These are phyloP conservation scores for Pilophorus perplexus DNA, from an alignment of 2,888 invertebrate species.

Conservation along the genomic window DNA sequence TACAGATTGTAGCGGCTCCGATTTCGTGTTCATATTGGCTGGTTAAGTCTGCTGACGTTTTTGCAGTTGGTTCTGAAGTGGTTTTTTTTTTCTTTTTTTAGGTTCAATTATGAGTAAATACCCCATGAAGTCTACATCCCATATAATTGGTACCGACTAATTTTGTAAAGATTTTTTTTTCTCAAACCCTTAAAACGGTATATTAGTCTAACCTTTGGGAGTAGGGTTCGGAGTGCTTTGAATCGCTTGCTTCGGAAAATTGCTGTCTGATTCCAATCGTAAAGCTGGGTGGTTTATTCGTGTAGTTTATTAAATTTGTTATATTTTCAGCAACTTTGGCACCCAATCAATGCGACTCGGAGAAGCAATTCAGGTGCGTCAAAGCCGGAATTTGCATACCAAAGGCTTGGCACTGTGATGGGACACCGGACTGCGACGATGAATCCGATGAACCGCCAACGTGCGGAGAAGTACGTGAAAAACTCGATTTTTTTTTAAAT, in stretches of 20 bases:
- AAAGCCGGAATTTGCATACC: slow-evolving; percentile 89
- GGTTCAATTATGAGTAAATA: slow-evolving; percentile 31
- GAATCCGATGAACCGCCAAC: slow-evolving; percentile 82
- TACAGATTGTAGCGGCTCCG: too few species aligned
- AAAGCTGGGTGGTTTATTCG: too few species aligned
- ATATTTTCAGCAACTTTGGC: slow-evolving; percentile 64
- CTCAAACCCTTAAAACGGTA: too few species aligned
- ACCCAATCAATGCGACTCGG: slow-evolving; percentile 82
- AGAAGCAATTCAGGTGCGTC: slow-evolving; percentile 86
- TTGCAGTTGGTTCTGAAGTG: too few species aligned
- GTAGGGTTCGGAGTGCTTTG: too few species aligned
- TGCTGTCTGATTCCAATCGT: too few species aligned
- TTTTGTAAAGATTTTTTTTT: slow-evolving; percentile 2
- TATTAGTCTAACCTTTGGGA: too few species aligned
- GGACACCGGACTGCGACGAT: slow-evolving; percentile 86
- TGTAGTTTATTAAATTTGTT: too few species aligned
- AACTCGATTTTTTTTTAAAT: too few species aligned
- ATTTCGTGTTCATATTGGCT: too few species aligned
- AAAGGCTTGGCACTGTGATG: slow-evolving; percentile 90
- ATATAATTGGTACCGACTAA: slow-evolving; percentile 20
- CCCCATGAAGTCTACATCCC: slow-evolving; percentile 18
- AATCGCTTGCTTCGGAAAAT: too few species aligned
- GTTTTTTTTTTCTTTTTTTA: slow-evolving; percentile 25
- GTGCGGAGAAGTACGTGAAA: slow-evolving; percentile 63
- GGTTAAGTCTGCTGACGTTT: too few species aligned